Conservation (phyloP, 2,888 invertebrate species). For the Leptopilina drosophilae region DNA sequence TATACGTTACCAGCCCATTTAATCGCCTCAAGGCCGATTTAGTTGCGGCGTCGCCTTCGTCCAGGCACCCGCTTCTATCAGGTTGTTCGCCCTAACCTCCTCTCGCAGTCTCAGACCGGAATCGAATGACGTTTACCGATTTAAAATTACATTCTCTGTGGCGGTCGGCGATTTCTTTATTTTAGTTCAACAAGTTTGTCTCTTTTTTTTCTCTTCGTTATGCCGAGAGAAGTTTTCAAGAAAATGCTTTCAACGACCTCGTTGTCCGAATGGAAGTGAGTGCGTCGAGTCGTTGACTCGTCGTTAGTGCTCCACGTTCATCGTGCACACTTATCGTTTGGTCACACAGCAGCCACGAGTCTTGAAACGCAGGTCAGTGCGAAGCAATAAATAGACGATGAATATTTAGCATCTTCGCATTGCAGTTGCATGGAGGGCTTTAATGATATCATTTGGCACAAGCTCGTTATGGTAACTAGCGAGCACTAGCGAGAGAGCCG, state of each 20-base stretch:
- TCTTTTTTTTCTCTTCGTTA: background rate
- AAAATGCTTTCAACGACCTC: conserved; percentile 65
- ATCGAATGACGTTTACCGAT: background rate
- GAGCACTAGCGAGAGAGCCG: conserved; percentile 19
- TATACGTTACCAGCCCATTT: conserved; percentile 63
- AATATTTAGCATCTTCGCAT: conserved; percentile 36
- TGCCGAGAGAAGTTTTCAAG: background rate
- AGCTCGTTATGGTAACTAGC: conserved; percentile 34
- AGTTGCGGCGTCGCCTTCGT: conserved; percentile 57
- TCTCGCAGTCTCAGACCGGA: conserved; percentile 36
- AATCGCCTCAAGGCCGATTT: conserved; percentile 70
- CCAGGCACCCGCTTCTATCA: conserved; percentile 34
- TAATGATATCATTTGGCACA: conserved; percentile 40
- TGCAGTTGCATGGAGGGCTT: conserved; percentile 31
- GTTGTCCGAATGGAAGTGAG: conserved; percentile 60
- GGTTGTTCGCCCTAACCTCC: conserved; percentile 41
- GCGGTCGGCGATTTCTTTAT: background rate
- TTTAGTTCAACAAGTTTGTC: conserved; percentile 7
- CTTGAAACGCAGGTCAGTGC: conserved; percentile 39
- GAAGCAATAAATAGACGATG: conserved; percentile 38
- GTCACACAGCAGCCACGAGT: conserved; percentile 24
- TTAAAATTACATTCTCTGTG: background rate
- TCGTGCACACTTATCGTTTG: conserved; percentile 48
- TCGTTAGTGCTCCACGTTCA: conserved; percentile 30
- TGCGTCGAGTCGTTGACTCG: conserved; percentile 60